Conservation (phyloP, 2,797 vertebrate species). For the Lagocephalus sceleratus region DNA sequence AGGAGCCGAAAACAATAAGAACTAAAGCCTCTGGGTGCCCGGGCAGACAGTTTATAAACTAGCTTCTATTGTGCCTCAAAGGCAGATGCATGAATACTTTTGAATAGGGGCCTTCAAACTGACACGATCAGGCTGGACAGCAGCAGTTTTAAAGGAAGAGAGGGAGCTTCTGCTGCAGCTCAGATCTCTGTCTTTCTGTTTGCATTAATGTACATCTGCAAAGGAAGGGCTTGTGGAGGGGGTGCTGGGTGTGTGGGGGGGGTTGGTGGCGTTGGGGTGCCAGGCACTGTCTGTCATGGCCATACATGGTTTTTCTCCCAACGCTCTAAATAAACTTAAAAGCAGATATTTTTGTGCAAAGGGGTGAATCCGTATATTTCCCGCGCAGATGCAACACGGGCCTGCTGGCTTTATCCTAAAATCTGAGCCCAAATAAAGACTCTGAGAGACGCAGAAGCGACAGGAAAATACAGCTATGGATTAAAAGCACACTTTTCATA, state of each 20-base stretch:
- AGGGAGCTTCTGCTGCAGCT: constrained; percentile 70
- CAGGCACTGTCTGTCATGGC: constrained; percentile 42
- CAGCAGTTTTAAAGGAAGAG: constrained; percentile 87
- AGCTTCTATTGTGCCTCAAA: constrained; percentile 89
- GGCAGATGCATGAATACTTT: constrained; percentile 97
- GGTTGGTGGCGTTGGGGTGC: constrained; percentile 15
- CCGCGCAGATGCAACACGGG: background rate
- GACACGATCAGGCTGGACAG: constrained; percentile 98
- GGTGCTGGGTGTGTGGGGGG: background rate
- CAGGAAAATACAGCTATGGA: too few relatives aligned
- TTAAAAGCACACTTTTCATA: too few relatives aligned
- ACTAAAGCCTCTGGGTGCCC: constrained; percentile 85
- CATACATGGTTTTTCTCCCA: constrained; percentile 22
- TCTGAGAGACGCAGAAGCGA: too few relatives aligned
- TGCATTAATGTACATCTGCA: constrained; percentile 90
- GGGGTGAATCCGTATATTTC: background rate
- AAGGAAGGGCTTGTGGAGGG: constrained; percentile 25
- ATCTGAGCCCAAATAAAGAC: too few relatives aligned
- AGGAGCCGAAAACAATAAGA: constrained; percentile 92
- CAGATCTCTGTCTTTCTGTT: constrained; percentile 68
- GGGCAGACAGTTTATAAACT: constrained; percentile 97
- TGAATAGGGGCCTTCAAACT: constrained; percentile 94
- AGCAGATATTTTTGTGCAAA: constrained; percentile 5
- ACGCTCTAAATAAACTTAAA: constrained; percentile 18
- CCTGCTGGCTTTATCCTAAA: constrained; percentile 6